phyloP scores from a whole-genome alignment of 2,797 vertebrate species.

The Cottoperca gobio region DNA sequence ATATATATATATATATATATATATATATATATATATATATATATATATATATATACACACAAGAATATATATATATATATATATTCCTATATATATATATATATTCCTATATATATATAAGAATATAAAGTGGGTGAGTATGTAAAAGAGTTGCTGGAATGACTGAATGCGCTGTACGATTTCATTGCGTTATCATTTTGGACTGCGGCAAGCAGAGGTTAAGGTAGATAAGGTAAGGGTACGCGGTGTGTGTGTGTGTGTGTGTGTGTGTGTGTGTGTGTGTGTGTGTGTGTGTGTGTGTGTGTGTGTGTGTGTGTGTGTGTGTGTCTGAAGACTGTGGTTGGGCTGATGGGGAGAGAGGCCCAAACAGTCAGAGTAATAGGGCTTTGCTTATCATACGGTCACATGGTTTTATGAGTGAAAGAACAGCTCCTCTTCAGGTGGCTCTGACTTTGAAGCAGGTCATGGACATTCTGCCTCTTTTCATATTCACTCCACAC shows the following conservation, averaged over 20 bases:
- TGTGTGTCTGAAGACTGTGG: slow-evolving; percentile 29
- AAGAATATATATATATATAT: no score
- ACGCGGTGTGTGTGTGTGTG: neutral
- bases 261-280: neutral
- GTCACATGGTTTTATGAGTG: slow-evolving; percentile 47
- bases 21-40: no score
- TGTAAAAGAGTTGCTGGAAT: slow-evolving; percentile 59
- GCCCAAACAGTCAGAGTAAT: slow-evolving; percentile 44
- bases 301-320: no score
- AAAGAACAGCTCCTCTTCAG: slow-evolving; percentile 31
- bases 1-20: no score
- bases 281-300: slow-evolving; percentile 17
- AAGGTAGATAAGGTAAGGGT: slow-evolving; percentile 56
- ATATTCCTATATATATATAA: no score
- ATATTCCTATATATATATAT: no score
- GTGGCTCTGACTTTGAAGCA: slow-evolving; percentile 41
- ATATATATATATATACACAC: no score
- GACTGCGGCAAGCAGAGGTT: slow-evolving; percentile 39
- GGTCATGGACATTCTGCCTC: slow-evolving; percentile 14
- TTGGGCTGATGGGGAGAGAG: slow-evolving; percentile 27
- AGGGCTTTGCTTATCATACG: slow-evolving; percentile 45
- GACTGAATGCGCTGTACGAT: slow-evolving; percentile 42
- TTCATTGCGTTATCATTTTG: slow-evolving; percentile 49
- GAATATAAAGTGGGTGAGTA: slow-evolving; percentile 58
- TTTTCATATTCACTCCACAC: slow-evolving; percentile 9